Evolutionary conservation across 2,888 invertebrate genomes (phyloP).

Genomic region (Cheilosia vernalis): DNA sequence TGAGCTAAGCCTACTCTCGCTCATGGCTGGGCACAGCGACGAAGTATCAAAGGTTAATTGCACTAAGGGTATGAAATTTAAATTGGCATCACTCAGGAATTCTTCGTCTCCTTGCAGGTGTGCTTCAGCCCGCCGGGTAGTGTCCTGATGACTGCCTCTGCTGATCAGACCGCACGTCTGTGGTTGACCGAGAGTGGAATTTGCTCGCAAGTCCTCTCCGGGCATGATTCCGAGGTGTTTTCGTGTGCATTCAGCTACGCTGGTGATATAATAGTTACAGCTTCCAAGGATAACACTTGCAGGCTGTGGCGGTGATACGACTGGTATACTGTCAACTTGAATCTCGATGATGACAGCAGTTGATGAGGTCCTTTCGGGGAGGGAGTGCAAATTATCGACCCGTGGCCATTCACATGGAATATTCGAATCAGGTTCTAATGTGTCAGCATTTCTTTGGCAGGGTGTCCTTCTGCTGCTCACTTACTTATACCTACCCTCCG

Average conservation of each 20-base stretch:
- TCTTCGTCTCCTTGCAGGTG: constrained; percentile 84
- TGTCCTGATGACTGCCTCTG: constrained; percentile 89
- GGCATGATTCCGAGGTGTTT: constrained; percentile 91
- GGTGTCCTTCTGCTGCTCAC: constrained; percentile 15
- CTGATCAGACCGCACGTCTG: constrained; percentile 89
- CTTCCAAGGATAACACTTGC: constrained; percentile 92
- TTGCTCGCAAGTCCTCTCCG: constrained; percentile 89
- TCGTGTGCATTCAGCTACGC: constrained; percentile 92
- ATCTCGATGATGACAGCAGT: constrained; percentile 23
- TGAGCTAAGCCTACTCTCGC: constrained; percentile 85
- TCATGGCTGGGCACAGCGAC: constrained; percentile 87
- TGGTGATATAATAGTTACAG: constrained; percentile 91
- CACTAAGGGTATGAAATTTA: neutral
- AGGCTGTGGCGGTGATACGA: constrained; percentile 91
- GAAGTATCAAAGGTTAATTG: constrained; percentile 87
- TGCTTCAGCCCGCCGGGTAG: constrained; percentile 92
- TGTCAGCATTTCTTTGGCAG: constrained; percentile 32
- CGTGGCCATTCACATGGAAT: constrained; percentile 54
- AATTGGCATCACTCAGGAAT: constrained; percentile 18
- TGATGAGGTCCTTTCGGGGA: constrained; percentile 5
- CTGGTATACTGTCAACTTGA: constrained; percentile 84
- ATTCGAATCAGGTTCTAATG: constrained; percentile 34
- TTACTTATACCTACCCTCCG: neutral
- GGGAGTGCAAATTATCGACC: constrained; percentile 23
- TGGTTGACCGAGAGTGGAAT: constrained; percentile 88